phyloP scores from a whole-genome alignment of 2,888 invertebrate genomes.

The Amphipyra berbera region DNA sequence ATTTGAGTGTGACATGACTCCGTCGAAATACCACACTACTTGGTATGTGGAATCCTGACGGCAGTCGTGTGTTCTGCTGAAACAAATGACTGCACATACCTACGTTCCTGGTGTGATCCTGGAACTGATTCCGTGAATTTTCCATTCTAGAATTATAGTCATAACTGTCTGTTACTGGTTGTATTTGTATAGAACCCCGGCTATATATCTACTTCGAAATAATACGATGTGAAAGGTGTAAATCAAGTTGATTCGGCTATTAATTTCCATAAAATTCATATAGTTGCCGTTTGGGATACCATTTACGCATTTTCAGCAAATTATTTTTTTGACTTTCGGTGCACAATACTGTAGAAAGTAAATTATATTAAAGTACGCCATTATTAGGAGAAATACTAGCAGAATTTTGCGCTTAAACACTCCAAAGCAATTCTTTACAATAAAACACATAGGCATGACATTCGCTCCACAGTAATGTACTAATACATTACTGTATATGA shows the following conservation, averaged over 20 bases:
- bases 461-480: constrained; percentile 43
- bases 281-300: no score
- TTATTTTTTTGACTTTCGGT: no score
- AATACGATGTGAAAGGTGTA: no score
- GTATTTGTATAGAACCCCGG: no score
- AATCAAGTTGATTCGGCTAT: no score
- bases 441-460: constrained; percentile 35
- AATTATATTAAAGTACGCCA: no score
- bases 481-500: constrained; percentile 58
- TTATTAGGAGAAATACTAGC: constrained; percentile 4
- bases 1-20: not conserved
- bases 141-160: not conserved
- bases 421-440: constrained; percentile 10
- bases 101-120: not conserved
- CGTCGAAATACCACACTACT: not conserved
- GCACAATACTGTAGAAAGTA: no score
- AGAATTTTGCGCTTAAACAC: constrained; percentile 2
- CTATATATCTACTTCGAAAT: no score
- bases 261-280: no score
- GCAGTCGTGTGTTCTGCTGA: not conserved
- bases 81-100: constrained; percentile 1
- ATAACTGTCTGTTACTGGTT: not conserved
- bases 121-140: not conserved
- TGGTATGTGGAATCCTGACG: not conserved
- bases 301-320: no score